A percentile compares a stretch with the other conserved stretches of the same genome.
These are phyloP conservation scores for Protosalanx chinensis DNA, from an alignment of 2,797 vertebrate species.

Conservation along the genomic window DNA sequence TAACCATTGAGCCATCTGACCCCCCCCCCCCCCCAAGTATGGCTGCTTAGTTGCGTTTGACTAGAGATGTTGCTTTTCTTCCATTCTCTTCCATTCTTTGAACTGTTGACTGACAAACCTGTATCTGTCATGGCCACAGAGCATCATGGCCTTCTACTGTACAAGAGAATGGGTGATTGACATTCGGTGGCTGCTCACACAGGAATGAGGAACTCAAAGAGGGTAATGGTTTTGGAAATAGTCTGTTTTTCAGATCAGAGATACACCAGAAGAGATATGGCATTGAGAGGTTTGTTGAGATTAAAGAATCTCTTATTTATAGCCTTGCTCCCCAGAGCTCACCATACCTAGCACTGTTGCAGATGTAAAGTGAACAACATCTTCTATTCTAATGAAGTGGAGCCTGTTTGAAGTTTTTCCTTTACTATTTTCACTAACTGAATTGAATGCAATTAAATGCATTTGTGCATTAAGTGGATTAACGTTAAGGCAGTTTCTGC, in stretches of 20 bases:
- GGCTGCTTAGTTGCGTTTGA: no score
- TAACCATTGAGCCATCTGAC: no score
- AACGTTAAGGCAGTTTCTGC: slow-evolving; percentile 28
- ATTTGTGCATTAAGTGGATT: slow-evolving; percentile 34
- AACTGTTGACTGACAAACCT: neutral
- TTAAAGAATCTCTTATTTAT: slow-evolving; percentile 62
- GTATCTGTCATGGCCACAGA: neutral
- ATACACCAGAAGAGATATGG: slow-evolving; percentile 39
- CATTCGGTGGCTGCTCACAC: neutral
- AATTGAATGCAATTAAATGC: slow-evolving; percentile 41
- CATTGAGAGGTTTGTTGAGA: slow-evolving; percentile 51
- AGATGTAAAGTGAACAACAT: slow-evolving; percentile 49
- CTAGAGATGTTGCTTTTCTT: no score
- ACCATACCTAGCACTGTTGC: slow-evolving; percentile 51
- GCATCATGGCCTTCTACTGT: no score
- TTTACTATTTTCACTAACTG: slow-evolving; percentile 53
- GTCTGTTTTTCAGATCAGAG: slow-evolving; percentile 35
- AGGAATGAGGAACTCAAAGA: neutral
- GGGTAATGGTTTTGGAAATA: neutral
- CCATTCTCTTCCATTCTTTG: no score
- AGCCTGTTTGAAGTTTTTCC: slow-evolving; percentile 62
- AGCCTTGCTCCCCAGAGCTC: slow-evolving; percentile 50
- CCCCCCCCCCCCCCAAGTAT: no score
- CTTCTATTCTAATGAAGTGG: slow-evolving; percentile 56
- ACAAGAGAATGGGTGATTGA: neutral